Base-by-base conservation (phyloP, 2,113 vertebrate genomes). In the Malurus melanocephalus region DNA sequence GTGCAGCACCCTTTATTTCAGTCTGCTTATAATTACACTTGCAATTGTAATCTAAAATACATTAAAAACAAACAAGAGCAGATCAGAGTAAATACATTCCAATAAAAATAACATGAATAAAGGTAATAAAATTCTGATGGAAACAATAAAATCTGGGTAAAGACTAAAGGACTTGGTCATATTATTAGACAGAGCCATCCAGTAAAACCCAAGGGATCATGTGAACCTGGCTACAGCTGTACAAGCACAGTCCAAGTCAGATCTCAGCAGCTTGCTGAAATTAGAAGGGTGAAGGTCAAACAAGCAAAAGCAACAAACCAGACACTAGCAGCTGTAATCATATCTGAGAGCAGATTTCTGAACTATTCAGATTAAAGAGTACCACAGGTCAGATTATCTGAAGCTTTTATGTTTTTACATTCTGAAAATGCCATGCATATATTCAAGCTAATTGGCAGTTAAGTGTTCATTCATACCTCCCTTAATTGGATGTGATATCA, bases 211-310 rank as follows among this genome's bases (percentile, higher is more conserved):
- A 84, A 76, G 61, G 59, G 87, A 88, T 91, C 90, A 91, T 79
- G 66, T 94, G 92, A 92, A 91, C 73, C 65, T 84, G 73, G 62
- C 87, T 92, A 51, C 51, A 90, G 91, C 81, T 87, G 62, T 69
- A 89, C 68, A 93, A 89, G 80, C 53, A 65, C 62, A 79, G 90
- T 87, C 77, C 90, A 92, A 93, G 74, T 93, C 86, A 86, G 83
- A 81, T 69, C 84, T 92, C 65, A 71, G 82, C 57, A 88, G 87
- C 78, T 40, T 51, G 69, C 94, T 93, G 83, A 96, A 94, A 91
- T 96, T 93, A 95, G 88, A 93, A 88, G 80, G 74, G 83, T 93
- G 86, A 92, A 93, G 86, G 93, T 94, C 95, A 96, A 87, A 90
- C 57, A 93, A 90, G 90, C 73, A 83, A 92, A 91, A 82, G 66